A percentile compares a stretch with the other conserved stretches of the same genome.
Evolutionary conservation across 2,113 vertebrate species (phyloP).

Genomic region (Clupea harengus): DNA sequence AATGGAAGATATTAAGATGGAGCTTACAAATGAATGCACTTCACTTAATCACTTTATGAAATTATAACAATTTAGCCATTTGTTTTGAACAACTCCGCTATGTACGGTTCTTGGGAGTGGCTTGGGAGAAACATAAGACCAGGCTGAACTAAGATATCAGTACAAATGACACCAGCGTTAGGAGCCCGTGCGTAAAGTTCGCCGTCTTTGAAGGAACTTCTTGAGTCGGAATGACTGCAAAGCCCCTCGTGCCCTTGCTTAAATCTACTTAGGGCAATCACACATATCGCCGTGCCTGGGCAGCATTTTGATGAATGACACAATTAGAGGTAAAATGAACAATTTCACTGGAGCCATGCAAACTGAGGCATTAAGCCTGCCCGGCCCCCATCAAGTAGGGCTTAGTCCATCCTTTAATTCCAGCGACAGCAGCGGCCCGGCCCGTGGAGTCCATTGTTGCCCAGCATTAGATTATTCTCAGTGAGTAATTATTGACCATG

Average conservation of each 20-base stretch:
- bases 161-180: not conserved
- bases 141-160: not conserved
- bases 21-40: not conserved
- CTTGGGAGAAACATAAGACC: not conserved
- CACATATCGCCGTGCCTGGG: constrained; percentile 79
- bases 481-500: constrained; percentile 57
- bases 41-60: not conserved
- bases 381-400: constrained; percentile 72
- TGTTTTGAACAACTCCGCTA: not conserved
- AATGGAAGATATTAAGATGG: not conserved
- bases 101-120: not conserved
- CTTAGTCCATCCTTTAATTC: constrained; percentile 77
- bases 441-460: constrained; percentile 36
- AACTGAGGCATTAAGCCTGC: constrained; percentile 73
- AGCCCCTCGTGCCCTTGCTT: constrained; percentile 45
- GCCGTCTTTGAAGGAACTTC: not conserved
- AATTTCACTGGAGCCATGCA: constrained; percentile 84
- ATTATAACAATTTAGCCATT: not conserved
- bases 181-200: not conserved
- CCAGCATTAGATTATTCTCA: constrained; percentile 55
- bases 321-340: constrained; percentile 93
- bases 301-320: constrained; percentile 90
- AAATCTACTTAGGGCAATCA: constrained; percentile 73
- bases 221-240: constrained; percentile 11
- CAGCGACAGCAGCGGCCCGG: constrained; percentile 34